These are phyloP conservation scores for Fragum whitleyi DNA, from an alignment of 2,888 invertebrate species.

Conservation along the genomic window DNA sequence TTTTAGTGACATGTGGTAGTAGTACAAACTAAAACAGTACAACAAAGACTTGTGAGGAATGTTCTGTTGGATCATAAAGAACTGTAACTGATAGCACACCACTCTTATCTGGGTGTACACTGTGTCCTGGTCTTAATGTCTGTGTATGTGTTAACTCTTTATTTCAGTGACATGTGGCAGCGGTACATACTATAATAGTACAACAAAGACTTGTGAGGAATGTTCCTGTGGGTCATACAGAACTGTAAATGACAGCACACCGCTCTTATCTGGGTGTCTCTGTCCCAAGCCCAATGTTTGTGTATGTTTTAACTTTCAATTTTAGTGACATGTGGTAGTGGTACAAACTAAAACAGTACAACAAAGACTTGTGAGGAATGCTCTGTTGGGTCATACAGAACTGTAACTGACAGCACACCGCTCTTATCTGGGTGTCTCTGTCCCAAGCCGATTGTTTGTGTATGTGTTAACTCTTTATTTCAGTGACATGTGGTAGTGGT, in stretches of 20 bases:
- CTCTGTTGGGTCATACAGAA: conserved; percentile 41
- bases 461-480: conserved; percentile 15
- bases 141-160: conserved; percentile 37
- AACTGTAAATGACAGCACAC: conserved; percentile 22
- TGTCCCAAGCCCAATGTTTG: conserved; percentile 50
- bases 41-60: conserved; percentile 17
- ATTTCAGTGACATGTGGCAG: conserved; percentile 51
- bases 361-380: conserved; percentile 29
- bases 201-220: conserved; percentile 3
- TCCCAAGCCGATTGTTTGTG: conserved; percentile 46
- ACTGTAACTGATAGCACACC: conserved; percentile 24
- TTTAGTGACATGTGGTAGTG: conserved; percentile 58
- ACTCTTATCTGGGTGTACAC: conserved; percentile 41
- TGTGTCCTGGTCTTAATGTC: conserved; percentile 47
- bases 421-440: conserved; percentile 47
- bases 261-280: conserved; percentile 30
- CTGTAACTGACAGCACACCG: conserved; percentile 15
- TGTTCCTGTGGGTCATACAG: conserved; percentile 48
- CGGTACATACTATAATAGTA: conserved; percentile 45
- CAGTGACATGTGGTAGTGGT: conserved; percentile 57
- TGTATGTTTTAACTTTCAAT: no score
- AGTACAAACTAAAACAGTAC: conserved; percentile 43
- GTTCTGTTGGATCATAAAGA: conserved; percentile 44
- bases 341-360: conserved; percentile 38
- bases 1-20: conserved; percentile 51